Base-by-base conservation (phyloP, 92 coral and sea anemone genomes). In the Parazoanthus darwini region DNA sequence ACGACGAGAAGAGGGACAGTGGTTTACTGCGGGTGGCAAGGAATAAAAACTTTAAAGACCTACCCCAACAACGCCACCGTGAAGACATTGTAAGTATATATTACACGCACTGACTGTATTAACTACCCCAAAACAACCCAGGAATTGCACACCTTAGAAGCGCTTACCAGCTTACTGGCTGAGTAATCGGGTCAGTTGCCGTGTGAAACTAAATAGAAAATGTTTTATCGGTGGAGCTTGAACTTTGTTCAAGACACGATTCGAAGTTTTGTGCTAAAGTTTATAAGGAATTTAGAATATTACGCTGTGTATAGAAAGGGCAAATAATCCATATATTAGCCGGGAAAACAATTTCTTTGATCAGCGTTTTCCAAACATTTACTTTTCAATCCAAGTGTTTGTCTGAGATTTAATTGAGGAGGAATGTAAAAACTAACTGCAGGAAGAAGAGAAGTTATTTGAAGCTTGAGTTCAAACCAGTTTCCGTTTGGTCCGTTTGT, bases 51-150 rank as follows among this genome's bases (percentile, higher is more conserved):
- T 8, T 7, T 84, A 43, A 59, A 11, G 11, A 26, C 65, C 42
- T 48, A 43, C 56, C 71, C 51, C 23, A 25, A 72, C 42, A 72
- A 84, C 22, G 25, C 87, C 18, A 84, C 79, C 6, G 78, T 84
- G 20, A 83, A 70, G 59, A 71, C 78, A 46, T 84, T 84, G 87
- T 84, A 84, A 84, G 87, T 84, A 84, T 71, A 63, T 70, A 7
- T 56, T 26, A 18, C 9, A 48, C 15, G 20, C 16, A n/a, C 65
- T 14, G 66, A 70, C 23, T 43, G 13, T 1, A 14, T n/a, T 26
- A 11, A 43, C 25, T 44, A 84, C 13, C 20, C 15, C 68, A 33
- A 29, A 33, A 59, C 68, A 39, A 71, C 68, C 54, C 39, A 72
- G 87, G 67, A 84, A 84, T 84, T 84, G 68, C 63, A 70, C 8